Percentiles rank a stretch among this genome's conserved stretches.
Conservation (phyloP, 2,797 vertebrate species). For the Zenarchopterus dispar region DNA sequence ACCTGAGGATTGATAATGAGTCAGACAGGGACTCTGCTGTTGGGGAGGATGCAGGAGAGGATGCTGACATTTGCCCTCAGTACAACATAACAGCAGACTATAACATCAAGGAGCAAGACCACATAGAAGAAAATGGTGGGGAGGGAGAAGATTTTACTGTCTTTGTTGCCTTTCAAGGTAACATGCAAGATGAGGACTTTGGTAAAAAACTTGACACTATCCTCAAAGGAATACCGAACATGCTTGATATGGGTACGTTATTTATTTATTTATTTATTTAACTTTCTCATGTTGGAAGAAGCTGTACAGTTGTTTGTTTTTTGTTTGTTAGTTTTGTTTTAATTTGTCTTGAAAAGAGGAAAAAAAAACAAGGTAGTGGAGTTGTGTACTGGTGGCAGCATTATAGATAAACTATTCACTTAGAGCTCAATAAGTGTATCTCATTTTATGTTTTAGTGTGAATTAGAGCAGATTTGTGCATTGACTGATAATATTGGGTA, state of each 20-base stretch:
- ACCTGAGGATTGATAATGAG: constrained; percentile 80
- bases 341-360: neutral
- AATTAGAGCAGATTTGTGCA: too few relatives aligned
- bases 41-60: constrained; percentile 86
- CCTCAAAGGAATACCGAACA: constrained; percentile 87
- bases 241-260: constrained; percentile 91
- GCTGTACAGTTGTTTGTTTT: too few relatives aligned
- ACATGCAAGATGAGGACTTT: constrained; percentile 93
- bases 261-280: neutral
- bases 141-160: constrained; percentile 85
- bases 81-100: constrained; percentile 41
- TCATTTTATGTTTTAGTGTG: too few relatives aligned
- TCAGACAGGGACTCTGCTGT: constrained; percentile 91
- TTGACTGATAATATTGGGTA: too few relatives aligned
- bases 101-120: constrained; percentile 31
- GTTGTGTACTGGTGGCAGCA: neutral
- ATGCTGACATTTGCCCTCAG: constrained; percentile 63
- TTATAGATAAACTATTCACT: neutral
- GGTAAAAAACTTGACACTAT: constrained; percentile 88
- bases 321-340: too few relatives aligned
- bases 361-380: too few relatives aligned
- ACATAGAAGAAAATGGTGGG: constrained; percentile 35
- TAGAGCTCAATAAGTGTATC: too few relatives aligned
- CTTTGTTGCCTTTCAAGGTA: constrained; percentile 94
- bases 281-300: neutral